Evolutionary conservation across 2,797 vertebrate genomes (phyloP).

Genomic region (Eutrigla gurnardus): DNA sequence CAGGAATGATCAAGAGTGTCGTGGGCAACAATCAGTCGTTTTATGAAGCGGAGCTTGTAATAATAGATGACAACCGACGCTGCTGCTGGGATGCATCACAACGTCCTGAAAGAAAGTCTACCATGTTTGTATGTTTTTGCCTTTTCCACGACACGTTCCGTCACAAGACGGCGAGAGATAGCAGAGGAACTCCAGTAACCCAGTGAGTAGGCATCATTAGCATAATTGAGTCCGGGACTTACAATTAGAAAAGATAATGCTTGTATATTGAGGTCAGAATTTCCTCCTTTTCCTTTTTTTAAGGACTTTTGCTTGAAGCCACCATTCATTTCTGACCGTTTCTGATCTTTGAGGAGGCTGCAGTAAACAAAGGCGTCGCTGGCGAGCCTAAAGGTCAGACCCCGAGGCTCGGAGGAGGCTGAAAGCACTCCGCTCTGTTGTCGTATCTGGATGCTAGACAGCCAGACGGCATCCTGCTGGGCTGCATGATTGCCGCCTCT

Average conservation of each 20-base stretch:
- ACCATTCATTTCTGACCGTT: conserved; percentile 8
- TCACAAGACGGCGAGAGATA: too few species aligned
- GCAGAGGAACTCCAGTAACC: background rate
- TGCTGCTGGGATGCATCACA: too few species aligned
- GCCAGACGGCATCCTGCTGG: conserved; percentile 66
- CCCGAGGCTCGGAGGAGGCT: conserved; percentile 24
- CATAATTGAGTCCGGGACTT: conserved; percentile 1
- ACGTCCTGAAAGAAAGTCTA: too few species aligned
- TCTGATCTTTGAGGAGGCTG: conserved; percentile 21
- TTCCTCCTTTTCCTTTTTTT: background rate
- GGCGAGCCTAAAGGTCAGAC: conserved; percentile 62
- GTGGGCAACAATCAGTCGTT: too few species aligned
- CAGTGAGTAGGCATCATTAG: background rate
- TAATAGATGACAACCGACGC: too few species aligned
- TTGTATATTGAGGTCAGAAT: conserved; percentile 11
- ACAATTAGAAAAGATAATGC: background rate
- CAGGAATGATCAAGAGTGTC: too few species aligned
- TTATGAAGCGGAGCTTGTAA: too few species aligned
- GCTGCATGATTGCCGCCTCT: conserved; percentile 64
- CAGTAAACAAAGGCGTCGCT: conserved; percentile 57
- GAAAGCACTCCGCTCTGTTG: conserved; percentile 36
- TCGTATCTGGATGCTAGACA: conserved; percentile 40
- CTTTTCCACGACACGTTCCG: too few species aligned
- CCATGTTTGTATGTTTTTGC: too few species aligned
- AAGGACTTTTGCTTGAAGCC: conserved; percentile 36